Conservation (phyloP, 2,113 vertebrate genomes). For the Tragelaphus buxtoni region DNA sequence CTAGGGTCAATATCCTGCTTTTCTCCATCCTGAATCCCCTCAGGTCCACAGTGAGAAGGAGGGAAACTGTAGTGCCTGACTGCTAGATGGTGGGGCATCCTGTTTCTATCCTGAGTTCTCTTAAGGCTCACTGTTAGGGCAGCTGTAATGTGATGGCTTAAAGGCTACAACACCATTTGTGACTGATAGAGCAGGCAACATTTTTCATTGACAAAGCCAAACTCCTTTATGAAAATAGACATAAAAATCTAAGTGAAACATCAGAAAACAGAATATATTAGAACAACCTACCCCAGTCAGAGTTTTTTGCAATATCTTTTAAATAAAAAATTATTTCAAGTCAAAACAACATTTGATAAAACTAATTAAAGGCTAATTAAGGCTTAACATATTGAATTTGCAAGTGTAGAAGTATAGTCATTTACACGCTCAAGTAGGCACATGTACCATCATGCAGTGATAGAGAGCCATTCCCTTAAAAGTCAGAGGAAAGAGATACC, state of each 20-base stretch:
- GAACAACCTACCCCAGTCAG: neutral
- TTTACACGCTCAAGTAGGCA: too few relatives aligned
- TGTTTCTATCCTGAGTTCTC: neutral
- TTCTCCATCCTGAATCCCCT: neutral
- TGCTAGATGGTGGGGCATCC: neutral
- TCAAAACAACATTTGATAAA: neutral
- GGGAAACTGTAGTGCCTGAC: neutral
- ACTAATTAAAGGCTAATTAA: neutral
- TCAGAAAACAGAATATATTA: neutral
- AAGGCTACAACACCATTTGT: neutral
- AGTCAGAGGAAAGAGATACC: neutral
- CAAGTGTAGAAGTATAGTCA: neutral
- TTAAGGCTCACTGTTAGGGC: neutral
- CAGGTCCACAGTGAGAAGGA: neutral
- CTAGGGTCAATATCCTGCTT: neutral
- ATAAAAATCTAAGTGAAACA: neutral
- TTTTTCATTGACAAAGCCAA: neutral
- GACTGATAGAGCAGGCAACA: neutral
- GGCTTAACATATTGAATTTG: neutral
- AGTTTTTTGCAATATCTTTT: neutral
- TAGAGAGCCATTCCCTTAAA: neutral
- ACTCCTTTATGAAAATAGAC: neutral
- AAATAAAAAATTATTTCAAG: neutral
- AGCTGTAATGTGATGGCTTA: neutral
- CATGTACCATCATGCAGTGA: neutral